Conservation (phyloP, 2,797 vertebrate genomes). For the Spinus olivaceus region DNA sequence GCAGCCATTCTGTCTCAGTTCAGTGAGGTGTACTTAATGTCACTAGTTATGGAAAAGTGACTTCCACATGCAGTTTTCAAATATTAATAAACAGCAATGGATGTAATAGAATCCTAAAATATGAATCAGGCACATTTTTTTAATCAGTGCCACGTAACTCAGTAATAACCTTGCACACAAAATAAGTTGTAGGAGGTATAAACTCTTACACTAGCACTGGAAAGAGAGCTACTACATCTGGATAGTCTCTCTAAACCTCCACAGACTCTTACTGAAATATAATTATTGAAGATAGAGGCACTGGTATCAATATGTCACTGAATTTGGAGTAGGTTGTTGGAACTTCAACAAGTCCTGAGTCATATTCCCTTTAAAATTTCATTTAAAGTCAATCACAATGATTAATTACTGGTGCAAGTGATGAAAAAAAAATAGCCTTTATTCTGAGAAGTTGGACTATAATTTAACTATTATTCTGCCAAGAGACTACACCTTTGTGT, state of each 20-base stretch:
- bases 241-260: background rate
- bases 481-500: background rate
- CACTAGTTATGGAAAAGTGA: background rate
- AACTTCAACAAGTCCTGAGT: background rate
- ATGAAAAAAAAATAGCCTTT: background rate
- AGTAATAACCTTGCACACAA: background rate
- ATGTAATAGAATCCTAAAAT: background rate
- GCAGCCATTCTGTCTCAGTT: background rate
- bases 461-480: background rate
- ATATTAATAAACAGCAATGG: background rate
- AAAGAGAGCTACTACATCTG: background rate
- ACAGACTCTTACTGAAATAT: background rate
- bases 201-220: background rate
- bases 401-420: background rate
- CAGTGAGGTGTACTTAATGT: background rate
- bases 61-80: background rate
- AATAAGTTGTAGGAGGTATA: background rate
- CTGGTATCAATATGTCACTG: background rate
- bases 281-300: background rate
- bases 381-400: background rate
- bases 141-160: background rate
- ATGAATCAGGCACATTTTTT: background rate
- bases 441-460: background rate
- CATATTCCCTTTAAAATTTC: background rate
- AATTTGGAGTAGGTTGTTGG: background rate